A percentile compares a stretch with the other conserved stretches of the same genome.
phyloP scores from a whole-genome alignment of 2,797 vertebrate species.

The Coregonus ussuriensis region DNA sequence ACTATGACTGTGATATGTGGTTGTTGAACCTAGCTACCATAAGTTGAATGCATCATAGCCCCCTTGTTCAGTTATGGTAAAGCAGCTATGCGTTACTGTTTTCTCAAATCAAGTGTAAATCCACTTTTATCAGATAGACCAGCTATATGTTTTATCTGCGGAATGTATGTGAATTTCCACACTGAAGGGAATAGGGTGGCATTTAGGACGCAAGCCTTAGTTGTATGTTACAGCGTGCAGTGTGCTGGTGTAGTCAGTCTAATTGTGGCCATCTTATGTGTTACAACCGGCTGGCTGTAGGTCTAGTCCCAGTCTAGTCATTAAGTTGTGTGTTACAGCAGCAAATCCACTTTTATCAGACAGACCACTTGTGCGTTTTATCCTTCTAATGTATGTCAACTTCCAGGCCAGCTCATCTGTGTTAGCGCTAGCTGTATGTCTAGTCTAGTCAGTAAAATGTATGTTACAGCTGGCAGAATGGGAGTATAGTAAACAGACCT shows the following conservation, averaged over 20 bases:
- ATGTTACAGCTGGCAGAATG: not conserved
- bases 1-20: no score
- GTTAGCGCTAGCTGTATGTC: not conserved
- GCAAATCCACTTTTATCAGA: not conserved
- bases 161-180: not conserved
- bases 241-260: not conserved
- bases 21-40: no score
- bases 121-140: no score
- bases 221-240: not conserved
- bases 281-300: not conserved
- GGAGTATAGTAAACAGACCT: not conserved
- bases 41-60: no score
- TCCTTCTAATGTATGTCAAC: not conserved
- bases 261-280: not conserved
- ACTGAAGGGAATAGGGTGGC: not conserved
- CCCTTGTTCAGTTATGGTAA: no score
- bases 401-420: not conserved
- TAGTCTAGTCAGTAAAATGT: not conserved
- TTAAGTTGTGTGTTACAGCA: not conserved
- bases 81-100: no score
- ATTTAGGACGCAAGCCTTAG: not conserved
- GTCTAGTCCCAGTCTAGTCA: not conserved
- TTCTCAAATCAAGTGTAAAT: no score
- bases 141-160: no score
- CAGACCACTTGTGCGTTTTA: not conserved